Evolutionary conservation across 2,888 invertebrate species (phyloP), one percentile per base, ranked within the genome.

Genomic region (Pseudococcus viburni): DNA sequence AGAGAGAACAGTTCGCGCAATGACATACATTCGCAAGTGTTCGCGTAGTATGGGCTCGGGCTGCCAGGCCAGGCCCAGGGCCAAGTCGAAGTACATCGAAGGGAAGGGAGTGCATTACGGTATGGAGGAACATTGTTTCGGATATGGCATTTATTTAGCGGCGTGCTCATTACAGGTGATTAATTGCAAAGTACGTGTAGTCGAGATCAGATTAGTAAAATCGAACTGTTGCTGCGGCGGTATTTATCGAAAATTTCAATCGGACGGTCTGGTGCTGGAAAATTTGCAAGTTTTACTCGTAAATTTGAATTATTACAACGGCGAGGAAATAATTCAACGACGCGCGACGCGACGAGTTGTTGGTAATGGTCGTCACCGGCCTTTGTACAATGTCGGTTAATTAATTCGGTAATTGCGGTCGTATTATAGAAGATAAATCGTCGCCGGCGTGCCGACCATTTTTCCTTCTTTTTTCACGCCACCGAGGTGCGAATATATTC

Each of bases 351-450:
- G 68, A 73, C 12, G 68, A 73, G 68, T 26, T 73, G 68, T 26
- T 73, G 26, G 26, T 73, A 33, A 7, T 19, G 59, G 59, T 59
- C 59, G 68, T 73, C 68, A 73, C 68, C 68, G 68, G 68, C 11
- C 68, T 33, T 11, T 73, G 68, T 73, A 73, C 68, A 73, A 73
- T 73, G 68, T 73, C 33, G 68, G 68, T 73, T 73, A 73, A 73
- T 73, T 73, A 73, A 73, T 73, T 73, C 68, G 22, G 26, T 73
- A 73, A 73, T 73, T 73, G 68, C 33, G 68, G 68, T 73, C 33
- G 68, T 33, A 73, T 73, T 73, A 73, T 73, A 73, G 68, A 73
- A 73, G 68, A 73, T 73, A 26, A 73, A 73, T 73, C 68, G 68
- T 15, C 22, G 68, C 7, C 7, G 15, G 19, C 59, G 19, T 6